Percentiles rank a stretch among this genome's conserved stretches.
These are phyloP conservation scores for Squalus acanthias DNA, from an alignment of 2,797 vertebrate species.

Conservation along the genomic window DNA sequence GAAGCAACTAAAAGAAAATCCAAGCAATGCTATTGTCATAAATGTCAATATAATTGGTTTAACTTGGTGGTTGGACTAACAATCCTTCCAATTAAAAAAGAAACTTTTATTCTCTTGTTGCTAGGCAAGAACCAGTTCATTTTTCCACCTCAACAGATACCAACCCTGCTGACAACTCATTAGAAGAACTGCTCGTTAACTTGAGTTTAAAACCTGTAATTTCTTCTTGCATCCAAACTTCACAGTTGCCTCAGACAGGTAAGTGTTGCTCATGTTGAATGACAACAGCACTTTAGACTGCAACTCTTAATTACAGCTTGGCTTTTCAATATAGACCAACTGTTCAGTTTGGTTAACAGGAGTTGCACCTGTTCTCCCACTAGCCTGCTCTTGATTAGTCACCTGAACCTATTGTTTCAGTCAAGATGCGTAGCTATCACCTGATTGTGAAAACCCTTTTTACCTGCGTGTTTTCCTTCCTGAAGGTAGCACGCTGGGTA, in stretches of 20 bases:
- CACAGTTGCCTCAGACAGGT: constrained; percentile 70
- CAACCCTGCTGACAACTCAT: constrained; percentile 54
- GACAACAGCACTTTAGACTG: background rate
- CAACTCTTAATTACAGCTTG: background rate
- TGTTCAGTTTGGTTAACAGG: constrained; percentile 42
- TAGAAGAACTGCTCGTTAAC: constrained; percentile 82
- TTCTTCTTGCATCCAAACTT: constrained; percentile 66
- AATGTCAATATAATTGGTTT: background rate
- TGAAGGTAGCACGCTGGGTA: background rate
- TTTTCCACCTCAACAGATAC: constrained; percentile 61
- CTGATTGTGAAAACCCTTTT: background rate
- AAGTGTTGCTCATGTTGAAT: constrained; percentile 46
- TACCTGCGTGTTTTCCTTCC: background rate
- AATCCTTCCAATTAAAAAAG: background rate
- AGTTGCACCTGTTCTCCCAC: constrained; percentile 10
- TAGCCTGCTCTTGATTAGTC: background rate
- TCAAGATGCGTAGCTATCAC: background rate
- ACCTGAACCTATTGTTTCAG: background rate
- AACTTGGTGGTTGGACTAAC: background rate
- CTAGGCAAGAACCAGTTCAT: constrained; percentile 62
- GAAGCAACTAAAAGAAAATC: background rate
- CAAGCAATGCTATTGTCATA: background rate
- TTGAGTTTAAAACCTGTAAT: constrained; percentile 72
- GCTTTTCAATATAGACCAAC: background rate
- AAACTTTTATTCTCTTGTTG: constrained; percentile 36